These are phyloP conservation scores for Drosophila kanapiae DNA, from an alignment of 1,140 invertebrate species.

Conservation along the genomic window DNA sequence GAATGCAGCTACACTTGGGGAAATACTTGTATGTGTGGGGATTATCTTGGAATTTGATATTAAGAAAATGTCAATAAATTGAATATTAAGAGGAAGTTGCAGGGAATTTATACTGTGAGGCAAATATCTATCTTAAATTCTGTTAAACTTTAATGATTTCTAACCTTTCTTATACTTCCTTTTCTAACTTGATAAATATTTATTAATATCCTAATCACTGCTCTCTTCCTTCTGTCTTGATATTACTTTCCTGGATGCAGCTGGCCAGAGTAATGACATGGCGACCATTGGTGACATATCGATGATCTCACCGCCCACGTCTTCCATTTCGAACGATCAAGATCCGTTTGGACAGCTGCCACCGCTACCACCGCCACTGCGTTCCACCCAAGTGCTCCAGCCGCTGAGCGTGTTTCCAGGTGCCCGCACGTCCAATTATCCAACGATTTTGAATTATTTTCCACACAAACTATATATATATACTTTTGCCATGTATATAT, in stretches of 20 bases:
- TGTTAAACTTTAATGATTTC: not conserved
- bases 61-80: not conserved
- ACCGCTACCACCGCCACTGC: conserved; percentile 85
- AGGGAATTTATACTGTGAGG: no score
- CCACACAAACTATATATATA: conserved; percentile 11
- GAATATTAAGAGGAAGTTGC: no score
- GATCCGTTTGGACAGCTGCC: conserved; percentile 85
- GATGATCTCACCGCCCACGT: conserved; percentile 85
- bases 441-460: conserved; percentile 34
- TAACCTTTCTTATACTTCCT: not conserved
- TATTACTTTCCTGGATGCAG: conserved; percentile 40
- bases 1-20: conserved; percentile 23
- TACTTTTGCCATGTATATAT: conserved; percentile 8
- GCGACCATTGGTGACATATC: conserved; percentile 85
- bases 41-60: not conserved
- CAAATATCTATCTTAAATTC: not conserved
- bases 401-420: conserved; percentile 85
- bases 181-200: not conserved
- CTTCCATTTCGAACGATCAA: conserved; percentile 85
- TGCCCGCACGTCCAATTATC: conserved; percentile 48
- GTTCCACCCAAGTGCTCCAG: conserved; percentile 85
- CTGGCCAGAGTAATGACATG: conserved; percentile 85
- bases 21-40: not conserved
- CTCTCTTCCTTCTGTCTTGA: not conserved
- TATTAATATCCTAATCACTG: not conserved